Base-by-base conservation (phyloP, 2,797 vertebrate genomes). In the Meriones psammophilus region DNA sequence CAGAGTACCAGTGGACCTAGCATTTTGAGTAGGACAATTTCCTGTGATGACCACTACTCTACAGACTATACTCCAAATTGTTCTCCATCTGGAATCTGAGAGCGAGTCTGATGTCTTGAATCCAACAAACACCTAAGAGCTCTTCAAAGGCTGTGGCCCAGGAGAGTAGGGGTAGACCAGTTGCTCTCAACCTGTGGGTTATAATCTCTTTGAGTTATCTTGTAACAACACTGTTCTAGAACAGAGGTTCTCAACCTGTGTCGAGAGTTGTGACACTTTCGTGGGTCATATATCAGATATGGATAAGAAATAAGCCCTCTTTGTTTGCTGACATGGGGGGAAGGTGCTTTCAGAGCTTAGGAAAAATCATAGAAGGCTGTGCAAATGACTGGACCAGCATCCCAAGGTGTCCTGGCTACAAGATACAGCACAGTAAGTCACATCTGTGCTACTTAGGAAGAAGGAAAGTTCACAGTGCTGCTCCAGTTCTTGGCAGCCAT, bases 371-470 rank as follows among this genome's bases (percentile, higher is more conserved):
- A n/a, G 77, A 9, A 56, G 12, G 2, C 9, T 26, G 20, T 10
- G 14, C 7, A 46, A 56, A 30, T 4, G 33, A 77, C 6, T 0
- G 22, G 7, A 15, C 50, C 33, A 2, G 26, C 22, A 2, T 54
- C 42, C 76, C 14, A 18, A 3, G n/a, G 56, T 9, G 9, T 24
- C 60, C 26, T 46, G 5, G 14, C 66, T 77, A 0, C 0, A 60
- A 33, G 78, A 12, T 39, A 9, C 17, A 0, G 1, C 0, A 1
- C 28, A 4, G 42, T 42, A 28, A 26, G 60, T 20, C 56, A 39
- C 30, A 24, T 5, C 30, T 36, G 33, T 7, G n/a, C 76, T 62
- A 1, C 5, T 3, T 6, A 10, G 24, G 3, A 58, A 8, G 20
- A 22, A 46, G 20, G 24, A 15, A 46, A 54, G 54, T 5, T 91